Conservation (phyloP, 2,797 vertebrate species). For the Acipenser ruthenus region DNA sequence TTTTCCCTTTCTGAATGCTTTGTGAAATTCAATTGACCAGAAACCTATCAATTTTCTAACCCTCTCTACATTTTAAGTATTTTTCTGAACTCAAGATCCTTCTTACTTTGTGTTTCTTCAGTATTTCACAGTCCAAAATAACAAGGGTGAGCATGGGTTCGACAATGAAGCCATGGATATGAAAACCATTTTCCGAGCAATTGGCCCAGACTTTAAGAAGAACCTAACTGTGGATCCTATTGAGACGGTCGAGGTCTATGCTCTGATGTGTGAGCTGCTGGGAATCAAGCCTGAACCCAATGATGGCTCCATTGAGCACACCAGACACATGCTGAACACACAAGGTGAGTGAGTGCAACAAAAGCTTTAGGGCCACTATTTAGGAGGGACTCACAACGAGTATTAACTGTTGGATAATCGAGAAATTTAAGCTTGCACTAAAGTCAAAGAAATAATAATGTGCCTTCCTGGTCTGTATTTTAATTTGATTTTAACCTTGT, state of each 20-base stretch:
- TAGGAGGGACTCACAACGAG: not conserved
- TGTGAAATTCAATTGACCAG: not conserved
- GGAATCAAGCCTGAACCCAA: conserved; percentile 71
- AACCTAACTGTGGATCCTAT: conserved; percentile 73
- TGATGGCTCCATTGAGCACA: conserved; percentile 57
- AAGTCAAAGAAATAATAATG: not conserved
- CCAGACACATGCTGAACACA: conserved; percentile 51
- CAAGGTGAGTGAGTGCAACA: conserved; percentile 23
- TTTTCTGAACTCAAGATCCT: not conserved
- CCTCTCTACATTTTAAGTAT: not conserved
- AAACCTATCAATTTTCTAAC: not conserved
- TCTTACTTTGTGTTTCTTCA: conserved; percentile 32
- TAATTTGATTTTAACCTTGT: not conserved
- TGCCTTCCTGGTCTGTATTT: not conserved
- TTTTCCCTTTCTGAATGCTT: not conserved
- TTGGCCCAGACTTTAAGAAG: conserved; percentile 68
- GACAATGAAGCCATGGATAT: conserved; percentile 71
- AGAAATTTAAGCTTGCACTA: not conserved
- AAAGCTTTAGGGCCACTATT: not conserved
- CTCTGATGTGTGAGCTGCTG: conserved; percentile 79
- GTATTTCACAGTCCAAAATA: conserved; percentile 67
- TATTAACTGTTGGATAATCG: not conserved
- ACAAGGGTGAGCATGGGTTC: conserved; percentile 79
- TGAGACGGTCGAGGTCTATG: conserved; percentile 77
- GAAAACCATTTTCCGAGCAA: conserved; percentile 84